Conservation (phyloP, 2,888 invertebrate species). For the Mimas tiliae region DNA sequence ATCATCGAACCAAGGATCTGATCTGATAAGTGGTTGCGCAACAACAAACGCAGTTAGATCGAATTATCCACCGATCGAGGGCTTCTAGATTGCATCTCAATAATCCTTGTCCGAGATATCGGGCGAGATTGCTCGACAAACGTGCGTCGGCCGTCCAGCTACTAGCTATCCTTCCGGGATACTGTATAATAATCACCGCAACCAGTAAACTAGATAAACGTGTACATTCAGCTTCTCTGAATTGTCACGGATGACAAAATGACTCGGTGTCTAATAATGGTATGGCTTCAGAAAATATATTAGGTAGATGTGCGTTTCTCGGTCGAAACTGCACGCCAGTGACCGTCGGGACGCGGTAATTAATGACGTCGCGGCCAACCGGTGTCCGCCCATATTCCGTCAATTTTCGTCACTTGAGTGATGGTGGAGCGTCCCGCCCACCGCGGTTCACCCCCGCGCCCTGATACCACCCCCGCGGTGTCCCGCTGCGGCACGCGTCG, state of each 20-base stretch:
- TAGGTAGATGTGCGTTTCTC: slow-evolving; percentile 68
- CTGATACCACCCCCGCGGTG: slow-evolving; percentile 46
- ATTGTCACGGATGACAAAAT: slow-evolving; percentile 43
- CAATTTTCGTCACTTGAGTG: slow-evolving; percentile 85
- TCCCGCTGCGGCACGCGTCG: slow-evolving; percentile 78
- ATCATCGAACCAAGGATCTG: slow-evolving; percentile 69
- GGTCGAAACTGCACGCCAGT: slow-evolving; percentile 65
- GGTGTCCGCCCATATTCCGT: slow-evolving; percentile 85
- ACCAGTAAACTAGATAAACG: slow-evolving; percentile 27
- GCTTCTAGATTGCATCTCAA: slow-evolving; percentile 83
- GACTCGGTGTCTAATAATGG: slow-evolving; percentile 61
- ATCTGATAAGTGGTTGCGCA: slow-evolving; percentile 78
- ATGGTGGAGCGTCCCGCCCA: slow-evolving; percentile 81
- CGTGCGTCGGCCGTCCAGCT: slow-evolving; percentile 56
- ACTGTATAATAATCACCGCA: slow-evolving; percentile 25
- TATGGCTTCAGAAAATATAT: slow-evolving; percentile 63
- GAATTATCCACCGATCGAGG: slow-evolving; percentile 79
- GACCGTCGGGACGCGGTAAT: slow-evolving; percentile 81
- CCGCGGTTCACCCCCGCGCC: slow-evolving; percentile 46
- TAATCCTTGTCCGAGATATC: slow-evolving; percentile 75
- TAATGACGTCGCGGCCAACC: slow-evolving; percentile 83
- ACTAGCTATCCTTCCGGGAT: slow-evolving; percentile 66
- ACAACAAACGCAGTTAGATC: slow-evolving; percentile 74
- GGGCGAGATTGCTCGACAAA: slow-evolving; percentile 65
- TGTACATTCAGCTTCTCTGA: slow-evolving; percentile 25